Evolutionary conservation across 2,888 invertebrate species (phyloP).

Genomic region (Isoperla grammatica): DNA sequence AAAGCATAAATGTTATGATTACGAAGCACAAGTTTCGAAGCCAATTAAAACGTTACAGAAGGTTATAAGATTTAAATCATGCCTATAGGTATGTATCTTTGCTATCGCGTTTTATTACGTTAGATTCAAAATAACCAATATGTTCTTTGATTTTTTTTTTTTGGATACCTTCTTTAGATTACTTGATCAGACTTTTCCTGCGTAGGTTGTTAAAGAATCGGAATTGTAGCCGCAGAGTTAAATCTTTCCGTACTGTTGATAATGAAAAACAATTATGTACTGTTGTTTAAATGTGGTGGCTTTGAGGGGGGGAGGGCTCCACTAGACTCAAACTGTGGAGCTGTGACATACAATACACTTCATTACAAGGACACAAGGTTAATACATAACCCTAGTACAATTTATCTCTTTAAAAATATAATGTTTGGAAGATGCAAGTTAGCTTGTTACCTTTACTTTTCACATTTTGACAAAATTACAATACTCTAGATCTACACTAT

Average conservation of each 20-base stretch:
- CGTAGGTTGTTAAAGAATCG: constrained; percentile 91
- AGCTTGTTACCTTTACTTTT: no score
- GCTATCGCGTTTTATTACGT: neutral
- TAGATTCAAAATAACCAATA: neutral
- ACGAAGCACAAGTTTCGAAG: no score
- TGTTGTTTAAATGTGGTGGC: constrained; percentile 10
- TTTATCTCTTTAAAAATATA: no score
- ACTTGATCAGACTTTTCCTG: constrained; percentile 54
- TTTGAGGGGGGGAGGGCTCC: neutral
- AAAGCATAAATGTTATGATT: no score
- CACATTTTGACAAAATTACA: no score
- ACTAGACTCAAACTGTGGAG: neutral
- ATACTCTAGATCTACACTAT: no score
- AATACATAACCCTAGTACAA: no score
- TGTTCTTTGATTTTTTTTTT: neutral
- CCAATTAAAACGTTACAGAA: neutral
- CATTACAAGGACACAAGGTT: no score
- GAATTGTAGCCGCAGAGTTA: constrained; percentile 91
- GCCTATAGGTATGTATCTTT: neutral
- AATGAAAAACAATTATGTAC: constrained; percentile 13
- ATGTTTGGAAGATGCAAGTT: no score
- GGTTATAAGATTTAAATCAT: neutral
- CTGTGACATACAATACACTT: neutral
- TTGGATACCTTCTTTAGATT: constrained; percentile 28
- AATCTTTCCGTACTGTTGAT: constrained; percentile 87